Percentiles rank a stretch among this genome's conserved stretches.
These are phyloP conservation scores for Pecten maximus DNA, from an alignment of 2,888 invertebrate species.

Conservation along the genomic window DNA sequence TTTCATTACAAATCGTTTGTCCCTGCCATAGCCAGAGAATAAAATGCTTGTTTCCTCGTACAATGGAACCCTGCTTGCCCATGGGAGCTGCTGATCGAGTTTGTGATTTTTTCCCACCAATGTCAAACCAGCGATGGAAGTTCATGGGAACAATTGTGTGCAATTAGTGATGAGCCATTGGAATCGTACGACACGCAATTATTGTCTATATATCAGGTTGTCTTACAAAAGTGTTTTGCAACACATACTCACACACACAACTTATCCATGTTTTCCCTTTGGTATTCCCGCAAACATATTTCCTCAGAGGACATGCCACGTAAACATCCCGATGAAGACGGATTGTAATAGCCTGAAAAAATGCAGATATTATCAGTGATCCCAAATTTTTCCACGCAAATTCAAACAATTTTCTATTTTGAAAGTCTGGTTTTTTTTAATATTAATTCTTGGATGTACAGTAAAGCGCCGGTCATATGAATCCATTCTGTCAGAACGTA, in stretches of 20 bases:
- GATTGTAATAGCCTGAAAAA: background rate
- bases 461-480: background rate
- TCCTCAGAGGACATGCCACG: background rate
- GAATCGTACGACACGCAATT: background rate
- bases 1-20: background rate
- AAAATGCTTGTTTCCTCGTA: background rate
- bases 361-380: background rate
- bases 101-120: background rate
- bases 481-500: background rate
- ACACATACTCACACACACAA: background rate
- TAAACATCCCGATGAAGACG: background rate
- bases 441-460: background rate
- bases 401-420: background rate
- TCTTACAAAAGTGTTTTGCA: background rate
- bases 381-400: background rate
- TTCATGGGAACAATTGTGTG: background rate
- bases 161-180: background rate
- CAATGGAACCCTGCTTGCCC: background rate
- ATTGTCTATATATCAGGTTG: background rate
- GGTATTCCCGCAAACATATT: background rate
- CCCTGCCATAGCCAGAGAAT: background rate
- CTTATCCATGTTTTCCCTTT: background rate
- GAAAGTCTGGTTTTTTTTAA: background rate
- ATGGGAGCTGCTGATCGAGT: background rate
- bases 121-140: background rate